Evolutionary conservation across 2,113 vertebrate species (phyloP).

Genomic region (Nannobrachium achirus): DNA sequence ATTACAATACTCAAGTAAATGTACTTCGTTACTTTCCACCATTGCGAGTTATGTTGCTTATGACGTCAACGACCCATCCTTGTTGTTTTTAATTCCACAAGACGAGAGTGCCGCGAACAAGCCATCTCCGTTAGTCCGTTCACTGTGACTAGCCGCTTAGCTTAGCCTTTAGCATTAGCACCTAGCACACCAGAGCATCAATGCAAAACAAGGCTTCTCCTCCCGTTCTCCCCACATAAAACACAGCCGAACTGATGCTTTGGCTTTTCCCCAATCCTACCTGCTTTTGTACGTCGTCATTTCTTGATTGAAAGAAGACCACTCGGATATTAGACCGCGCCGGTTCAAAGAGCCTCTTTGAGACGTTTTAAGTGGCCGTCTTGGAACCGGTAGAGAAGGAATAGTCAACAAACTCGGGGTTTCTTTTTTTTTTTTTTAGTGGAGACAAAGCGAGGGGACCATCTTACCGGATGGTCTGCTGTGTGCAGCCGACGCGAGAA

Average conservation of each 20-base stretch:
- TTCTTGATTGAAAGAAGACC: slow-evolving; percentile 56
- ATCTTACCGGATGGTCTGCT: slow-evolving; percentile 85
- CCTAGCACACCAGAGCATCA: slow-evolving; percentile 35
- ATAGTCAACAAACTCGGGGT: slow-evolving; percentile 64
- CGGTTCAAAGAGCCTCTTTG: background rate
- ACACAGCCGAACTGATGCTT: slow-evolving; percentile 35
- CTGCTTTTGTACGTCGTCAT: slow-evolving; percentile 81
- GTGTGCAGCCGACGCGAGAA: slow-evolving; percentile 78
- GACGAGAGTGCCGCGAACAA: too few relatives aligned
- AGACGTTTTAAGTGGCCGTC: slow-evolving; percentile 11
- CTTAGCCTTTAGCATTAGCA: background rate
- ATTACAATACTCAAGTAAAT: too few relatives aligned
- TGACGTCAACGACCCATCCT: too few relatives aligned
- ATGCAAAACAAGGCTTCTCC: slow-evolving; percentile 37
- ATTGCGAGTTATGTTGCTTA: too few relatives aligned
- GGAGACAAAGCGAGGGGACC: slow-evolving; percentile 85
- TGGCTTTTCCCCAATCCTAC: slow-evolving; percentile 62
- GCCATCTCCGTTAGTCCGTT: background rate
- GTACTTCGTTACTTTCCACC: too few relatives aligned
- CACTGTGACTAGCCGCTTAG: slow-evolving; percentile 45
- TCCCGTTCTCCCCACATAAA: slow-evolving; percentile 7
- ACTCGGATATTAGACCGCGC: slow-evolving; percentile 20
- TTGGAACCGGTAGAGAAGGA: slow-evolving; percentile 57
- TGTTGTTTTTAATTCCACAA: too few relatives aligned
- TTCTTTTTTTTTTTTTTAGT: slow-evolving; percentile 24